These are phyloP conservation scores for Apostichopus japonicus DNA, from an alignment of 35 echinoderm and acorn worm species.

Conservation along the genomic window DNA sequence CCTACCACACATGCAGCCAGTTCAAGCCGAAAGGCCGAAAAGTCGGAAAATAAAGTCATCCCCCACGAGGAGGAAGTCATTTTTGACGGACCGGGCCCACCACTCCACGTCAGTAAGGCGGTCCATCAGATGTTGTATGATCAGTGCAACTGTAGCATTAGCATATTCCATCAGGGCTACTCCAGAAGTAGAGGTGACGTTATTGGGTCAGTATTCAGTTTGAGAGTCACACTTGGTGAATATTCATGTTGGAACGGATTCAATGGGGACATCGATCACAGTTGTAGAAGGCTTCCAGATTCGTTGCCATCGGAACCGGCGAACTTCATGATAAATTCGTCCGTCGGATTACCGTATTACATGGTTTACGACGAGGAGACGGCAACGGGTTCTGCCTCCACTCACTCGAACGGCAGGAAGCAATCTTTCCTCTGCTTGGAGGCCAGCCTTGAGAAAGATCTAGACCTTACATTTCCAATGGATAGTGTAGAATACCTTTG, in stretches of 20 bases:
- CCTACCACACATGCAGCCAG: background rate
- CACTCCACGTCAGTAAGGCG: conserved; percentile 3
- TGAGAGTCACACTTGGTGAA: background rate
- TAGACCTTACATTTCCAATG: background rate
- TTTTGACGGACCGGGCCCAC: background rate
- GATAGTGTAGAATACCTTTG: conserved; percentile 40
- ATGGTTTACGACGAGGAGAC: conserved; percentile 16
- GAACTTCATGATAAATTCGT: background rate
- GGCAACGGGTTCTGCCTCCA: background rate
- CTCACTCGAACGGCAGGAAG: background rate
- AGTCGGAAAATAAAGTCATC: background rate
- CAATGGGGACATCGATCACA: background rate
- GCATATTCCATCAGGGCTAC: background rate
- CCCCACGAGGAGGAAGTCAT: background rate
- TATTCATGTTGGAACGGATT: background rate
- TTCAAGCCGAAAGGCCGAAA: background rate
- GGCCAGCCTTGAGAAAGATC: conserved; percentile 25
- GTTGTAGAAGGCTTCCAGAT: background rate
- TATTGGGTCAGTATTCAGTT: background rate
- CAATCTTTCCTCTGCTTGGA: background rate
- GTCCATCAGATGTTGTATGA: background rate
- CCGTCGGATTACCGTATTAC: background rate
- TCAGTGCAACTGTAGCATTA: background rate
- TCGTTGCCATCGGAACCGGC: background rate
- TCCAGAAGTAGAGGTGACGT: background rate